Conservation (phyloP, 2,113 vertebrate genomes). For the Oreocharis arfaki region DNA sequence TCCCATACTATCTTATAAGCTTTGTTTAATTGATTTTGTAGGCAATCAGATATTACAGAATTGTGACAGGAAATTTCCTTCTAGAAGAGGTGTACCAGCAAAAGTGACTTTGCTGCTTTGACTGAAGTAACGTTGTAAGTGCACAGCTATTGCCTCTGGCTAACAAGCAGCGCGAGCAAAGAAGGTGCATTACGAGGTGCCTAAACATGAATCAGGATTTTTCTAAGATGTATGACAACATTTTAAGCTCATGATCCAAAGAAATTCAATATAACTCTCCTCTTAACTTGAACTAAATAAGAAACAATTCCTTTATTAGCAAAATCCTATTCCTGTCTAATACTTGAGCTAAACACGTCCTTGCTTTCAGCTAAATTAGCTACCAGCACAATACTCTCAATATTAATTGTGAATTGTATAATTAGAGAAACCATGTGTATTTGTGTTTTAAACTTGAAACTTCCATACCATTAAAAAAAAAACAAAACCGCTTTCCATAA, state of each 20-base stretch:
- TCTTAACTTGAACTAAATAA: not conserved
- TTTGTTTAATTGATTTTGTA: not conserved
- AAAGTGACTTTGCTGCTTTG: not conserved
- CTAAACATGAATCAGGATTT: not conserved
- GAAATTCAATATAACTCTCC: not conserved
- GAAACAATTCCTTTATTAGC: not conserved
- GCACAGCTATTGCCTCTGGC: not conserved
- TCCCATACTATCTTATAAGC: not conserved
- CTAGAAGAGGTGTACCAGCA: not conserved
- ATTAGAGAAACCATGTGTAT: not conserved
- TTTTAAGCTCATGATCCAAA: not conserved
- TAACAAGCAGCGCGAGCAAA: not conserved
- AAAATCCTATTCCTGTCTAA: not conserved
- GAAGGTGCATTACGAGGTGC: not conserved
- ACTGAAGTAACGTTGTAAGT: not conserved
- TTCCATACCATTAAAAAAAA: not conserved
- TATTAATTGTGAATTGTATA: not conserved
- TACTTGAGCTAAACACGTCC: not conserved
- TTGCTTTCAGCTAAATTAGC: not conserved
- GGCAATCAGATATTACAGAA: not conserved
- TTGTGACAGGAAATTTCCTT: not conserved
- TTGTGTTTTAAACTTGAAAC: not conserved
- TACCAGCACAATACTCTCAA: not conserved
- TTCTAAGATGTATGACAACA: not conserved
- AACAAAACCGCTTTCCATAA: not conserved